Evolutionary conservation across 2,888 invertebrate genomes (phyloP), one percentile per base, ranked within the genome.

Genomic region (Drosophila anceps): DNA sequence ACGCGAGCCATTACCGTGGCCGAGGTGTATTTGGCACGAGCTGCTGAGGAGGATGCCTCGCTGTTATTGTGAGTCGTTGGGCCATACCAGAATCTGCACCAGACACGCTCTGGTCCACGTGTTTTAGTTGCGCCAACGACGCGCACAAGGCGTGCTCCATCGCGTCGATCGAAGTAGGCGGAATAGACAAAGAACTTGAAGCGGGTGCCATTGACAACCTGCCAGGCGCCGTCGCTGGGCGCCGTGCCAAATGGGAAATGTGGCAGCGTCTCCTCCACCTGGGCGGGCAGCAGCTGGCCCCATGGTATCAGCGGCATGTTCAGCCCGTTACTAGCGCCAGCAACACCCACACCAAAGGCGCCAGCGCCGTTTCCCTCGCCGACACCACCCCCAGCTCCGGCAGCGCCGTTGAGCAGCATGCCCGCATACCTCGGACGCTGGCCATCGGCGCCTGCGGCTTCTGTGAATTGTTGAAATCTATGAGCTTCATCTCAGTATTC

Each of bases 181-280:
- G 98, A 98, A 92, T 97, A 98, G 59, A 98, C 97, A 94, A 96
- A 97, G 94, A 98, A 98, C 92, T 97, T 97, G 92, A 95, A 97
- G 92, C 97, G 91, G 77, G 93, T 93, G 50, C 93, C 93, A 81
- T 93, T 93, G 84, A 93, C 93, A 87, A 93, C 91, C 92, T 97
- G 96, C 97, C 97, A 97, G 72, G 95, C 95, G 41, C 96, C 97
- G 91, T 96, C 96, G 63, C 94, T 95, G 72, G 96, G 95, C 81
- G 94, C 94, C 51, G 95, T 94, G 92, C 95, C 96, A 81, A 95
- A 94, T 79, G 95, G 95, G 82, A 95, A 95, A 80, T 94, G 94
- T 33, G 95, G 95, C 76, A 95, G 91, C 29, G 92, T 92, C 35
- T 93, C 93, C 76, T 93, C 93, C 76, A 93, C 90, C 93, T 76